Evolutionary conservation across 2,888 invertebrate species (phyloP).

Genomic region (Alsophila aescularia): DNA sequence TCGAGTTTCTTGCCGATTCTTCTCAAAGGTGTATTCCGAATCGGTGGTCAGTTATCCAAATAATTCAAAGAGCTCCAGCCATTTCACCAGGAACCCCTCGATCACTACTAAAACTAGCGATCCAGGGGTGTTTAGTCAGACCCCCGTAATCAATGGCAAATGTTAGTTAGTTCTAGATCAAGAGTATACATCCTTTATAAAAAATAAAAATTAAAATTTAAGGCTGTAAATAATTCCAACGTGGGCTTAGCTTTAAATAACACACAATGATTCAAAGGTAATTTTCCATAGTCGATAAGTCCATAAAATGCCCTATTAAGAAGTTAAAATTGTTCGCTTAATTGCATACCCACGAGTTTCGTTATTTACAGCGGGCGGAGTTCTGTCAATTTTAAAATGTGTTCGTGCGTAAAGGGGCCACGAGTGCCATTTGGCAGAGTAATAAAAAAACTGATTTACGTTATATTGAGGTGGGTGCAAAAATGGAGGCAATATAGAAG

Average conservation of each 20-base stretch:
- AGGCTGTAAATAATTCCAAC: background rate
- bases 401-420: constrained; percentile 24
- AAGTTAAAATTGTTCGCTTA: constrained; percentile 59
- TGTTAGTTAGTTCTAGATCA: background rate
- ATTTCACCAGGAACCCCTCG: too few species aligned
- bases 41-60: too few species aligned
- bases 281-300: constrained; percentile 52
- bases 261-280: constrained; percentile 41
- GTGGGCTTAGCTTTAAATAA: constrained; percentile 29
- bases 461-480: constrained; percentile 75
- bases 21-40: too few species aligned
- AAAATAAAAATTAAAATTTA: background rate
- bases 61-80: too few species aligned
- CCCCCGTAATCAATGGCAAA: too few species aligned
- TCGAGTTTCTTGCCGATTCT: too few species aligned
- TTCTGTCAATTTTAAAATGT: constrained; percentile 55
- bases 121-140: too few species aligned
- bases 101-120: too few species aligned
- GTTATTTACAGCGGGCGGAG: constrained; percentile 39
- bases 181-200: too few species aligned
- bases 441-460: constrained; percentile 76
- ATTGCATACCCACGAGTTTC: constrained; percentile 52
- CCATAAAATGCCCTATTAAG: constrained; percentile 58
- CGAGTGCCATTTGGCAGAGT: constrained; percentile 46
- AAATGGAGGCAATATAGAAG: constrained; percentile 83